Conservation (phyloP, 2,888 invertebrate species). For the Myathropa florea region DNA sequence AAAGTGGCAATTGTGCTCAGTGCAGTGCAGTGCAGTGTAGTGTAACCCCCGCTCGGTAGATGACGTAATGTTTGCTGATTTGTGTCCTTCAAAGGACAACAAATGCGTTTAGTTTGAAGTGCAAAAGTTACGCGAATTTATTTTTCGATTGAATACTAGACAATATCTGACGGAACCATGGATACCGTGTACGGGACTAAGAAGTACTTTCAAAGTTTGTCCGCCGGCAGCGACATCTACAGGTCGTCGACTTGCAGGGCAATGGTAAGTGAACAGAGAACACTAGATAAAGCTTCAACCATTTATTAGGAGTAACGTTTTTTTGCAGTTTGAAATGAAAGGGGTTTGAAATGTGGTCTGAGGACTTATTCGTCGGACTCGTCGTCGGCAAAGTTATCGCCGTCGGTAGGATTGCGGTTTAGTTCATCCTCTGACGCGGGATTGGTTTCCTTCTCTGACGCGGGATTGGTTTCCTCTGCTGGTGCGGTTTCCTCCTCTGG, state of each 20-base stretch:
- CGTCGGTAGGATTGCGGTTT: no score
- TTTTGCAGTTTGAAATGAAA: background rate
- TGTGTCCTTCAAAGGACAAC: slow-evolving; percentile 27
- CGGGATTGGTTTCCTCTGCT: no score
- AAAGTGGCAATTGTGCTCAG: slow-evolving; percentile 34
- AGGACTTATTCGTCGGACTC: background rate
- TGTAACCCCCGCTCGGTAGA: background rate
- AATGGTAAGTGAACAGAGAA: slow-evolving; percentile 77
- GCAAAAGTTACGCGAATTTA: background rate
- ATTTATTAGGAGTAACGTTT: background rate
- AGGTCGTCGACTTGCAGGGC: slow-evolving; percentile 79
- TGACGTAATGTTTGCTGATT: slow-evolving; percentile 10
- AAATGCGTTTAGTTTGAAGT: slow-evolving; percentile 6
- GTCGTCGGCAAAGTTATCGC: background rate
- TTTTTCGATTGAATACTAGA: background rate
- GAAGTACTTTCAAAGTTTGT: slow-evolving; percentile 80
- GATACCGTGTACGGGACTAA: slow-evolving; percentile 81
- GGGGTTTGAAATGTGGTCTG: background rate
- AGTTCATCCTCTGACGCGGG: no score
- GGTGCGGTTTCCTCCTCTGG: no score
- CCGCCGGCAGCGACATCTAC: slow-evolving; percentile 80
- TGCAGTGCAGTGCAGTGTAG: no score
- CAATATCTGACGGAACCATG: slow-evolving; percentile 75
- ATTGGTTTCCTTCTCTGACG: no score
- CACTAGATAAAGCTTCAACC: background rate